A percentile compares a stretch with the other conserved stretches of the same genome.
These are phyloP conservation scores for Phlogophora meticulosa DNA, from an alignment of 2,888 invertebrate species.

Conservation along the genomic window DNA sequence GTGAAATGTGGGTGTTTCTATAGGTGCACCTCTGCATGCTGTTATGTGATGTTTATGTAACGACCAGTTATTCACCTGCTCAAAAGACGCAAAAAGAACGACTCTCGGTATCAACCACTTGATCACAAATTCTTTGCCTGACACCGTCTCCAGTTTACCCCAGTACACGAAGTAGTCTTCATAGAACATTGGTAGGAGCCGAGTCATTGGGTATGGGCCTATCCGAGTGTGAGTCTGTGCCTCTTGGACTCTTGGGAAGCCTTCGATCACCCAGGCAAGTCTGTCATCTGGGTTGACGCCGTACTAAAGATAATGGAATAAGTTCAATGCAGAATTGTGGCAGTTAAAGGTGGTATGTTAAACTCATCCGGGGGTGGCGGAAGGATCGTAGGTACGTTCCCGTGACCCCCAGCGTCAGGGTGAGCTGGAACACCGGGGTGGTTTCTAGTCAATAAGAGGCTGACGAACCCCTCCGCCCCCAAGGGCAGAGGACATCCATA, in stretches of 20 bases:
- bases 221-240: conserved; percentile 89
- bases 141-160: conserved; percentile 89
- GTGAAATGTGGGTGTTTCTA: no score
- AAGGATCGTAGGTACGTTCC: no score
- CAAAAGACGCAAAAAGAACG: conserved; percentile 90
- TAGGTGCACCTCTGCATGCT: no score
- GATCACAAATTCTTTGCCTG: conserved; percentile 83
- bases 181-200: conserved; percentile 89
- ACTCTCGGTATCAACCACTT: conserved; percentile 92
- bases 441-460: no score
- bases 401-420: no score
- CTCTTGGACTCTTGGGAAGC: conserved; percentile 87
- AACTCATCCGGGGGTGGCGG: no score
- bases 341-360: no score
- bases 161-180: conserved; percentile 93
- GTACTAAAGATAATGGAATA: conserved; percentile 75
- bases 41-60: no score
- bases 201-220: conserved; percentile 87
- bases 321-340: background rate
- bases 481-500: no score
- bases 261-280: conserved; percentile 83
- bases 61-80: conserved; percentile 92
- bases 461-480: no score
- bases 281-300: conserved; percentile 85
- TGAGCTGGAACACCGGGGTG: no score